Base-by-base conservation (phyloP, 2,888 invertebrate species). In the Encarsia formosa region DNA sequence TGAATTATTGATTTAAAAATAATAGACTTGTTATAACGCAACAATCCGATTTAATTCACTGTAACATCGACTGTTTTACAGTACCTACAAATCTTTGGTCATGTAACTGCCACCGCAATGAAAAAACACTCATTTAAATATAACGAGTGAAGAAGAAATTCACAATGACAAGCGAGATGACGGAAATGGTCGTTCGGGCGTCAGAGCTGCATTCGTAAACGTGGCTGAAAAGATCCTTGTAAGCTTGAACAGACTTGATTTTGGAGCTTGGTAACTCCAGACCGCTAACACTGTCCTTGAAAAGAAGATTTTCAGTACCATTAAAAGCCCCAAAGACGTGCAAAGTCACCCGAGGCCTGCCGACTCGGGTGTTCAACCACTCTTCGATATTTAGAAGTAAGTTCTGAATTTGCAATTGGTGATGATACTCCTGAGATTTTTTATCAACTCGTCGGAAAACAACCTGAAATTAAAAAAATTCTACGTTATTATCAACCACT, bases 281-380 rank as follows among this genome's bases (percentile, higher is more conserved):
- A 2, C 81, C 82, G 1, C 79, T 76, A 0, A 82, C 81, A 0
- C 82, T 79, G 59, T 83, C 81, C 70, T 81, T 83, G 74, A 85
- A 85, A 0, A 86, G 68, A 5, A 86, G 69, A 65, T 85, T 75
- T 23, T 61, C 67, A 6, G 65, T 67, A 1, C 76, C 75, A 53
- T 80, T 77, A 68, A 83, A 84, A 0, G 77, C 70, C 0, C 82
- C 81, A 66, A 80, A 86, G 34, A 85, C 62, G 77, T 77, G 63
- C 76, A 76, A 45, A 75, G 72, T 49, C 70, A 78, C 48, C 57
- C 66, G 18, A 62, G 61, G 0, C 52, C 56, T 0, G 71, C 76
- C 0, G 68, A 71, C 43, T 47, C 69, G 67, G 73, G 79, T 78
- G 1, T 81, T 81, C 65, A 82, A 78, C 69, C 76, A 77, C 1